Percentiles rank a stretch among this genome's conserved stretches.
Evolutionary conservation across 2,888 invertebrate species (phyloP).

Genomic region (Trichopoda pennipes): DNA sequence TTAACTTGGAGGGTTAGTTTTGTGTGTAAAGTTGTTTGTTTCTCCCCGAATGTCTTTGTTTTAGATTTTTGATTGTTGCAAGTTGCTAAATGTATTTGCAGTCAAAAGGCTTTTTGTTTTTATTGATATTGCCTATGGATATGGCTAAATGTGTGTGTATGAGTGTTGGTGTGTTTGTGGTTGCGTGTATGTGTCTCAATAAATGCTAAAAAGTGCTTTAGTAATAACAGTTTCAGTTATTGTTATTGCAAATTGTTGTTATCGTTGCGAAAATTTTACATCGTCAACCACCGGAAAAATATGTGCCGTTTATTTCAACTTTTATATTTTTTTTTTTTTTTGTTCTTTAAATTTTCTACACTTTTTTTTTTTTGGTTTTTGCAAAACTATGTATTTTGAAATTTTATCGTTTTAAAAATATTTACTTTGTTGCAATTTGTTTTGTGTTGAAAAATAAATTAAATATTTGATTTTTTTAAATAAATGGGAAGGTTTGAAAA

Average conservation of each 20-base stretch:
- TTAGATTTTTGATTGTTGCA: conserved; percentile 53
- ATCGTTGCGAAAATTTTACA: conserved; percentile 65
- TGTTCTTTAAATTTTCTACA: conserved; percentile 5
- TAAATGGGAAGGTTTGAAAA: too few relatives aligned
- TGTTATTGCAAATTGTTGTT: conserved; percentile 66
- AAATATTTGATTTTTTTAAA: too few relatives aligned
- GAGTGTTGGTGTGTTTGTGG: conserved; percentile 8
- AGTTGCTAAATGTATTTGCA: conserved; percentile 36
- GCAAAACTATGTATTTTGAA: conserved; percentile 12
- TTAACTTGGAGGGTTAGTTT: conserved; percentile 56
- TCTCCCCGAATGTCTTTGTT: conserved; percentile 65
- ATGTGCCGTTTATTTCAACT: conserved; percentile 46
- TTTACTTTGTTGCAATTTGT: conserved; percentile 33
- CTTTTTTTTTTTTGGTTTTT: background rate
- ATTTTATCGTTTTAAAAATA: conserved; percentile 29
- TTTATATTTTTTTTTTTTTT: background rate
- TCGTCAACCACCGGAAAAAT: conserved; percentile 67
- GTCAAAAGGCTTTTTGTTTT: conserved; percentile 46
- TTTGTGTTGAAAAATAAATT: background rate
- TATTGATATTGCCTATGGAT: conserved; percentile 15
- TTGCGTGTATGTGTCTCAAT: conserved; percentile 37
- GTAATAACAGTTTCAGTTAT: conserved; percentile 68
- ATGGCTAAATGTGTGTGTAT: conserved; percentile 14
- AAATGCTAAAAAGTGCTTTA: conserved; percentile 61
- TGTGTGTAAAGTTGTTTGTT: conserved; percentile 39